Evolutionary conservation across 1,140 invertebrate genomes (phyloP).

Genomic region (Apis cerana): DNA sequence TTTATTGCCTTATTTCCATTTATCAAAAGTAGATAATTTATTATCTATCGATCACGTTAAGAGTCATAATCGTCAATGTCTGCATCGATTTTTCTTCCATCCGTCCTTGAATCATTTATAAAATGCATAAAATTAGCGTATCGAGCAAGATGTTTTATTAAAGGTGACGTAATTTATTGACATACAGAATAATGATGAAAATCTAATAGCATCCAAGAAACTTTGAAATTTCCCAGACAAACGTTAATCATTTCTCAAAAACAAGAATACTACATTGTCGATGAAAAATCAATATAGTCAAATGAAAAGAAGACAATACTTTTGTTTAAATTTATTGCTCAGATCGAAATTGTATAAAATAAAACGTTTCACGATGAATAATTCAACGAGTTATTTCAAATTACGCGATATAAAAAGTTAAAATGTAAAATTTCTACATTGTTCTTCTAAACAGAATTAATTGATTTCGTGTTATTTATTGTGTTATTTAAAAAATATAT

Average conservation of each 20-base stretch:
- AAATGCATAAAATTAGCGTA: slow-evolving; percentile 40
- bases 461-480: no score
- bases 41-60: slow-evolving; percentile 8
- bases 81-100: slow-evolving; percentile 19
- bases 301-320: background rate
- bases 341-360: background rate
- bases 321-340: background rate
- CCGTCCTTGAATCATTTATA: slow-evolving; percentile 39
- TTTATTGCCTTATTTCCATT: background rate
- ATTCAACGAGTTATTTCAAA: background rate
- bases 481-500: no score
- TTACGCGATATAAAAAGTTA: background rate
- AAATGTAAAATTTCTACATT: background rate
- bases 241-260: slow-evolving; percentile 40
- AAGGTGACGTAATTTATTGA: slow-evolving; percentile 35
- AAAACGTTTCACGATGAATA: background rate
- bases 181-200: slow-evolving; percentile 32
- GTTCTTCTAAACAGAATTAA: no score
- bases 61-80: slow-evolving; percentile 62
- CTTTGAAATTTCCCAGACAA: slow-evolving; percentile 30
- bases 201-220: slow-evolving; percentile 33
- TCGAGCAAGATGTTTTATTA: slow-evolving; percentile 35
- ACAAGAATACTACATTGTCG: background rate
- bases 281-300: slow-evolving; percentile 17
- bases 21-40: slow-evolving; percentile 29